Conservation (phyloP, 2,113 vertebrate species). For the Gorsachius goisagi region DNA sequence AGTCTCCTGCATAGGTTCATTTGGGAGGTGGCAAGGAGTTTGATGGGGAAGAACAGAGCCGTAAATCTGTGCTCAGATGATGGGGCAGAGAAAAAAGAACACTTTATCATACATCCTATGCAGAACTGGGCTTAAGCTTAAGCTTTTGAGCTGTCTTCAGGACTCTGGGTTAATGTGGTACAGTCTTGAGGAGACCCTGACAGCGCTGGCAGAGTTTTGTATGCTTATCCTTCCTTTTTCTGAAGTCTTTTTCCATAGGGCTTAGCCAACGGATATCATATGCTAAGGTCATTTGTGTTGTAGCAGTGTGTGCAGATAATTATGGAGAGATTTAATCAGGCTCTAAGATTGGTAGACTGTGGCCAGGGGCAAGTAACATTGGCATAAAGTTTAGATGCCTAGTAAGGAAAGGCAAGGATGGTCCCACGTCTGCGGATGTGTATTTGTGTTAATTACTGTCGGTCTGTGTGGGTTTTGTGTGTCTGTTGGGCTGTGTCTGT, state of each 20-base stretch:
- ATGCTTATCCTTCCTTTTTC: slow-evolving; percentile 34
- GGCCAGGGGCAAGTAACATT: slow-evolving; percentile 37
- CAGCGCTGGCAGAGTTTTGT: neutral
- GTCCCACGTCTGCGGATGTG: neutral
- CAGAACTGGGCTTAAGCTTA: neutral
- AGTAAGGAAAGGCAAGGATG: neutral
- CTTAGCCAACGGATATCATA: slow-evolving; percentile 38
- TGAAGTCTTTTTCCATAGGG: slow-evolving; percentile 26
- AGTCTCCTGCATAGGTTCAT: neutral
- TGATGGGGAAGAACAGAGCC: neutral
- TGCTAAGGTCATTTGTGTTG: slow-evolving; percentile 48
- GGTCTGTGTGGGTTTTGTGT: neutral
- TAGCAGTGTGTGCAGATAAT: slow-evolving; percentile 11
- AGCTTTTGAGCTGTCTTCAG: neutral
- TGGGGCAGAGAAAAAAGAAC: neutral
- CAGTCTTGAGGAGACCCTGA: slow-evolving; percentile 5
- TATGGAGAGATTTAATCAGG: slow-evolving; percentile 14
- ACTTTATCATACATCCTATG: neutral
- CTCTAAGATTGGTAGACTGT: neutral
- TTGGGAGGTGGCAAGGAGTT: neutral
- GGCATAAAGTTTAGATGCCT: slow-evolving; percentile 22
- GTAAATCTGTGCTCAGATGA: neutral
- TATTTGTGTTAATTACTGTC: neutral
- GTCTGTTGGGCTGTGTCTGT: neutral
- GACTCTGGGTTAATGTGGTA: neutral